A percentile compares a stretch with the other conserved stretches of the same genome.
These are phyloP conservation scores for Habroteleia sp. DNA, from an alignment of 2,888 invertebrate genomes.

Conservation along the genomic window DNA sequence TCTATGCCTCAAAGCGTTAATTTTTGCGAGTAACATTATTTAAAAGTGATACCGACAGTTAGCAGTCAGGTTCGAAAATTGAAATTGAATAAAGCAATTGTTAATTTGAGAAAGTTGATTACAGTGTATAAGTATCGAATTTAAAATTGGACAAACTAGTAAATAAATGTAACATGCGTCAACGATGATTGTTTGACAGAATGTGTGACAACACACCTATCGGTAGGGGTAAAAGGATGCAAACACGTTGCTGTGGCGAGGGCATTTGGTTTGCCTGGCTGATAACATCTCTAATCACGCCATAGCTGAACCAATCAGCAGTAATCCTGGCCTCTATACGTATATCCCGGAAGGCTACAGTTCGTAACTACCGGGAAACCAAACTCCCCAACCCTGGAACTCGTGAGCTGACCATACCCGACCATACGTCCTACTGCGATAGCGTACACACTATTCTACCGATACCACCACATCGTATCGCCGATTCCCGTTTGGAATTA, in stretches of 20 bases:
- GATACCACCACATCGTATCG: conserved; percentile 67
- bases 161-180: conserved; percentile 57
- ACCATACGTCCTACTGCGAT: conserved; percentile 64
- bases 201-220: conserved; percentile 54
- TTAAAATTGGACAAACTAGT: conserved; percentile 48
- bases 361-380: conserved; percentile 73
- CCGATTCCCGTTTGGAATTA: conserved; percentile 77
- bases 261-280: conserved; percentile 72
- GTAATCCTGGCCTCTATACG: conserved; percentile 77
- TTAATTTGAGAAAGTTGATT: conserved; percentile 47
- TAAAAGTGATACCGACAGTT: neutral
- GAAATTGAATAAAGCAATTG: conserved; percentile 24
- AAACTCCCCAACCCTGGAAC: conserved; percentile 70
- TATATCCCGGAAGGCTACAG: conserved; percentile 68
- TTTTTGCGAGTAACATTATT: neutral
- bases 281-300: conserved; percentile 81
- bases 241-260: conserved; percentile 69
- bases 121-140: conserved; percentile 47
- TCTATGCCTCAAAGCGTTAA: neutral
- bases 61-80: neutral
- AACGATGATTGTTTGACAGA: conserved; percentile 57
- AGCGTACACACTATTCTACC: conserved; percentile 53
- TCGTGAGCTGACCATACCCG: conserved; percentile 69
- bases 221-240: conserved; percentile 68
- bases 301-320: conserved; percentile 80